These are phyloP conservation scores for Calcarius lapponicus DNA, from an alignment of 2,797 vertebrate genomes.

Conservation along the genomic window DNA sequence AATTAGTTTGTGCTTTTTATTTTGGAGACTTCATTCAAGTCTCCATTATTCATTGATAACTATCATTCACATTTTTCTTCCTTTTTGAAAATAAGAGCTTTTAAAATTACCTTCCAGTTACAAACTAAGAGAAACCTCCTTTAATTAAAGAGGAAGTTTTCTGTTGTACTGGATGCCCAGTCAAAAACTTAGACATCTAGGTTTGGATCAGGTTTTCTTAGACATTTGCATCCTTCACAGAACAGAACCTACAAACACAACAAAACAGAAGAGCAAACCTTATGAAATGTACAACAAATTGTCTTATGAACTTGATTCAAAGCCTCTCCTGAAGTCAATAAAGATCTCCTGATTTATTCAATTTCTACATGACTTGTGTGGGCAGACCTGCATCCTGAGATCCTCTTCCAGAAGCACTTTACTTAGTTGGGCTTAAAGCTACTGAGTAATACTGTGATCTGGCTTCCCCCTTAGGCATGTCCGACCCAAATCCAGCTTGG, in stretches of 20 bases:
- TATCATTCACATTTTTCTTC: neutral
- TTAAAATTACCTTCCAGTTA: neutral
- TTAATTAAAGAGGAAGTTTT: neutral
- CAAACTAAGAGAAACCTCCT: neutral
- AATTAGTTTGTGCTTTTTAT: neutral
- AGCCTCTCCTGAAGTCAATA: neutral
- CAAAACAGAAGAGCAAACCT: neutral
- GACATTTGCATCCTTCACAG: neutral
- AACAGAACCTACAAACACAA: neutral
- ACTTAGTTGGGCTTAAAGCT: neutral
- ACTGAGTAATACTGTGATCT: neutral
- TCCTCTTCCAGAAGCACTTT: neutral
- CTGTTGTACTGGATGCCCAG: neutral
- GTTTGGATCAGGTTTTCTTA: neutral
- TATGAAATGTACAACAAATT: neutral
- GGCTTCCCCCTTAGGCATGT: neutral
- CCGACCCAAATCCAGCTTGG: accelerated
- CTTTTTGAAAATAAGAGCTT: neutral
- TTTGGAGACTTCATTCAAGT: neutral
- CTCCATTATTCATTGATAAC: neutral
- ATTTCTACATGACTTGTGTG: neutral
- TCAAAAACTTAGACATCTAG: neutral
- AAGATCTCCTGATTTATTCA: neutral
- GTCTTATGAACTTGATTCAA: neutral
- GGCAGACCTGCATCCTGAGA: neutral